A percentile compares a stretch with the other conserved stretches of the same genome.
Conservation (phyloP, 2,113 vertebrate genomes). For the Chitala chitala region DNA sequence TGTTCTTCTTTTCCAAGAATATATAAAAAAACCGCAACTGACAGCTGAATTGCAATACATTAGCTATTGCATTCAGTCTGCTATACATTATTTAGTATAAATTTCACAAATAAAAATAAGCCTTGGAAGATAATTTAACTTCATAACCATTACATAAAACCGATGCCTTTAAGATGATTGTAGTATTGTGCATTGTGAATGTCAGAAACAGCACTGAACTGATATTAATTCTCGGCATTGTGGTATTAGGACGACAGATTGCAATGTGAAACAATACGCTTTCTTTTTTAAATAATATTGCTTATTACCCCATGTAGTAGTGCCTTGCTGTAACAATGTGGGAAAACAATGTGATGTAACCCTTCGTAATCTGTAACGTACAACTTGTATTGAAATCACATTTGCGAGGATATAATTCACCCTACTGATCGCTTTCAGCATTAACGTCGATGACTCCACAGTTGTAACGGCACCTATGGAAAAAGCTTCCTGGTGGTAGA, state of each 20-base stretch:
- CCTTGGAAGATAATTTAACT: not conserved
- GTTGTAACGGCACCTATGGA: too few species aligned
- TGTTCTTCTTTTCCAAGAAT: too few species aligned
- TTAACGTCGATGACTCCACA: too few species aligned
- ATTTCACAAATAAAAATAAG: not conserved
- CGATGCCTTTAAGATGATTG: not conserved
- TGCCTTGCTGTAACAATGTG: conserved; percentile 7
- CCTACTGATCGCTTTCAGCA: too few species aligned
- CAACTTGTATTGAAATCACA: not conserved
- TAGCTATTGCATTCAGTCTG: not conserved
- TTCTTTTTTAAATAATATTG: not conserved
- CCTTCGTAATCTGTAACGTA: not conserved
- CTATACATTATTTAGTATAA: too few species aligned
- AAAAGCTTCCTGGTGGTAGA: too few species aligned
- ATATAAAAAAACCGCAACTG: too few species aligned
- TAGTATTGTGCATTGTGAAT: not conserved
- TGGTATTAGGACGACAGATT: not conserved
- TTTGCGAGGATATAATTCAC: too few species aligned
- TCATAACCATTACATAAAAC: not conserved
- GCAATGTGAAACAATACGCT: not conserved
- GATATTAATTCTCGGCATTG: not conserved
- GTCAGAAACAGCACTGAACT: not conserved
- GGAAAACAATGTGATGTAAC: not conserved
- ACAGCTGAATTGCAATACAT: too few species aligned
- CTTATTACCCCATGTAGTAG: conserved; percentile 20